Conservation (phyloP, 2,797 vertebrate species). For the Bovichtus diacanthus region DNA sequence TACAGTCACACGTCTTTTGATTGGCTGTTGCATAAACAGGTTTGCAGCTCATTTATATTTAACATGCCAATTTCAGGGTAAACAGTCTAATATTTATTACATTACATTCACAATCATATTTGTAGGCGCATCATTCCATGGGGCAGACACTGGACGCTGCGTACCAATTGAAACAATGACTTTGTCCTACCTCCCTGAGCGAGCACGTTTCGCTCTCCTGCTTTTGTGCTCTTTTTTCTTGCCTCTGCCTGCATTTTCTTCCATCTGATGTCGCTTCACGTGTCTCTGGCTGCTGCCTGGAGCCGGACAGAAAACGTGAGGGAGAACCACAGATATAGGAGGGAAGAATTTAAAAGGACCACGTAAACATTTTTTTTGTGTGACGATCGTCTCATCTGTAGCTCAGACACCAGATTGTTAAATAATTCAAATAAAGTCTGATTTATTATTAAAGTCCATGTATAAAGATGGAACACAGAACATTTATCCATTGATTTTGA, state of each 20-base stretch:
- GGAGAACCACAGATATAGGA: neutral
- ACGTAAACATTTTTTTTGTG: neutral
- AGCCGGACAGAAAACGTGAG: conserved; percentile 48
- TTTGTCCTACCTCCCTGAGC: neutral
- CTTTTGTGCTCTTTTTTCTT: neutral
- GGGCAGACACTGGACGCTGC: neutral
- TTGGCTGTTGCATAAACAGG: no score
- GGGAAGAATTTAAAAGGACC: conserved; percentile 43
- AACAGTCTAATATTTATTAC: neutral
- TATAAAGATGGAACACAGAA: neutral
- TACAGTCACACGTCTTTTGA: no score
- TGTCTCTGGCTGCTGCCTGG: conserved; percentile 42
- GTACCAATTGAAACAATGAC: neutral
- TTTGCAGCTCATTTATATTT: neutral
- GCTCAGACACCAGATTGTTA: neutral
- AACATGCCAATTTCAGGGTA: neutral
- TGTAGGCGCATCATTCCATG: neutral
- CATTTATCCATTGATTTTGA: neutral
- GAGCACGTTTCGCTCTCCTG: neutral
- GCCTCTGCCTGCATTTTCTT: conserved; percentile 27
- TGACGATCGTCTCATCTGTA: neutral
- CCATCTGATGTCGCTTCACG: conserved; percentile 56
- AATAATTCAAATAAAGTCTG: neutral
- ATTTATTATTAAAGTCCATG: neutral
- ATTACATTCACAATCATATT: neutral